phyloP scores from a whole-genome alignment of 2,888 invertebrate genomes.

The Ormyrus pomaceus region DNA sequence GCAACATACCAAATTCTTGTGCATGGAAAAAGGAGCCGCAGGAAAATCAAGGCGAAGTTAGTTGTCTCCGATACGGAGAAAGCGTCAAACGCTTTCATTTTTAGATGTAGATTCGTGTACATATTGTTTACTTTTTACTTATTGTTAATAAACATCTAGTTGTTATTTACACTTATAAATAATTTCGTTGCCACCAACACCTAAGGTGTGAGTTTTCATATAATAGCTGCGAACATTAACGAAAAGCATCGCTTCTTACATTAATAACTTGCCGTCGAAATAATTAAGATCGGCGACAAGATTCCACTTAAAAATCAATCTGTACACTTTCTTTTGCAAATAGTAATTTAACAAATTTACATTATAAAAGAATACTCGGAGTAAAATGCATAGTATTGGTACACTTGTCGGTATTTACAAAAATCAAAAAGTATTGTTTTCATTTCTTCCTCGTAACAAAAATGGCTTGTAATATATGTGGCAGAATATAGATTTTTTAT shows the following conservation, averaged over 20 bases:
- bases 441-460: conserved; percentile 5
- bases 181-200: conserved; percentile 61
- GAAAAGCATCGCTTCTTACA: conserved; percentile 50
- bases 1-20: background rate
- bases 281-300: conserved; percentile 32
- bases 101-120: conserved; percentile 47
- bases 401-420: conserved; percentile 54
- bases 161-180: conserved; percentile 58
- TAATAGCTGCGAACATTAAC: conserved; percentile 54
- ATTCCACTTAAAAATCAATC: conserved; percentile 47
- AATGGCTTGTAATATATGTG: conserved; percentile 8
- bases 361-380: conserved; percentile 37
- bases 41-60: conserved; percentile 39
- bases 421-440: conserved; percentile 36
- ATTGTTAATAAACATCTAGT: conserved; percentile 55
- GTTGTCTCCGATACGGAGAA: conserved; percentile 57
- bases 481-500: conserved; percentile 36
- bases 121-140: conserved; percentile 36
- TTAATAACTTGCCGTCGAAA: background rate
- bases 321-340: conserved; percentile 49
- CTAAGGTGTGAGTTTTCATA: conserved; percentile 48
- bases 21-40: conserved; percentile 10
- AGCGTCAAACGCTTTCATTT: conserved; percentile 55
- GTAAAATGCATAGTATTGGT: conserved; percentile 37
- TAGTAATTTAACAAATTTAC: conserved; percentile 52